A percentile compares a stretch with the other conserved stretches of the same genome.
Conservation (phyloP, 2,113 vertebrate genomes). For the Halcyon malimbica region DNA sequence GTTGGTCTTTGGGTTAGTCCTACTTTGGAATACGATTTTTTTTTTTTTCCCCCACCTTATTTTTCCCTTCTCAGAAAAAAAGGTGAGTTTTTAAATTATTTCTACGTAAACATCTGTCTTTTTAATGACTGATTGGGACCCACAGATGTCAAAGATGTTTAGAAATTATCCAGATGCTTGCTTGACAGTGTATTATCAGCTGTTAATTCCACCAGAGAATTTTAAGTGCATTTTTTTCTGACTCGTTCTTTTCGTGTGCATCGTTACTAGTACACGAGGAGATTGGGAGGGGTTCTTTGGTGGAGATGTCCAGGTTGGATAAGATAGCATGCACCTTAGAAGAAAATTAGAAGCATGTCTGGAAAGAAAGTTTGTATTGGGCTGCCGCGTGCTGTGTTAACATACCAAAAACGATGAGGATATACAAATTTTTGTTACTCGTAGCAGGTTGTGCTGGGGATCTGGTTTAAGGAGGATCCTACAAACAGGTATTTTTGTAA, state of each 20-base stretch:
- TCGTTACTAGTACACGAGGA: neutral
- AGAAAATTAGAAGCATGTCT: neutral
- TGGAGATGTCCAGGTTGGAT: neutral
- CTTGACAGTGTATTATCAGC: neutral
- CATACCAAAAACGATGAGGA: neutral
- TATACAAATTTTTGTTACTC: neutral
- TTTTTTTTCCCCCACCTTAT: neutral
- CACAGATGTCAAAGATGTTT: neutral
- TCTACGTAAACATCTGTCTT: neutral
- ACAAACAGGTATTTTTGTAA: neutral
- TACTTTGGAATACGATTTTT: neutral
- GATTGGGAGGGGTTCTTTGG: neutral
- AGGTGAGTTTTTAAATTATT: fast-evolving
- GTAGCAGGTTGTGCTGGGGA: neutral
- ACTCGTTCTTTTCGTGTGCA: neutral
- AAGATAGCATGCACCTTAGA: neutral
- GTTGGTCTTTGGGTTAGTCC: neutral
- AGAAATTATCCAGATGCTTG: neutral
- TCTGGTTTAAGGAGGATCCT: neutral
- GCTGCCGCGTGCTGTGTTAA: neutral
- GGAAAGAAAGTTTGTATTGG: neutral
- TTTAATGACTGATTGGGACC: neutral
- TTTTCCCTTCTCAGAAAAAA: neutral
- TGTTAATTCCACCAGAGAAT: neutral
- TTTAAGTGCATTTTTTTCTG: conserved; percentile 5